Percentiles rank a stretch among this genome's conserved stretches.
Evolutionary conservation across 2,113 vertebrate genomes (phyloP).

Genomic region (Dicentrarchus labrax): DNA sequence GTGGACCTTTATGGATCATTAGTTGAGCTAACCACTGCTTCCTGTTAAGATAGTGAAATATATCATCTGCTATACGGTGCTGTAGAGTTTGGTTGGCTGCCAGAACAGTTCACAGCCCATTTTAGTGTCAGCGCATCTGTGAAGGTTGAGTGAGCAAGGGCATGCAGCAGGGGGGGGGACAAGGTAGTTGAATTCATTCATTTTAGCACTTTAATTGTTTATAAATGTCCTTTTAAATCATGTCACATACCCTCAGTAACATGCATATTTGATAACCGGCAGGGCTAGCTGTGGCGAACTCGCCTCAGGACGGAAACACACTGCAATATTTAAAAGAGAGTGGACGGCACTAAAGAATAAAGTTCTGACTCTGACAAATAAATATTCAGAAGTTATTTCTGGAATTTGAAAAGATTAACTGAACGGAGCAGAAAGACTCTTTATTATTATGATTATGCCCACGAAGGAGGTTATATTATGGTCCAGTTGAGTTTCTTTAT

Average conservation of each 20-base stretch:
- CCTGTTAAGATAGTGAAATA: slow-evolving; percentile 41
- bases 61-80: neutral
- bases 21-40: slow-evolving; percentile 29
- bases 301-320: slow-evolving; percentile 12
- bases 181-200: slow-evolving; percentile 28
- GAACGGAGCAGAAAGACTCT: neutral
- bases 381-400: neutral
- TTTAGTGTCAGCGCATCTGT: slow-evolving; percentile 48
- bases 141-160: slow-evolving; percentile 59
- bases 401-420: neutral
- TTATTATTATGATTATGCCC: neutral
- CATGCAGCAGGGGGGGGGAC: slow-evolving; percentile 15
- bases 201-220: slow-evolving; percentile 57
- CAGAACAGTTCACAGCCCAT: slow-evolving; percentile 46
- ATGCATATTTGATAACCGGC: slow-evolving; percentile 51
- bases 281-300: neutral
- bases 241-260: slow-evolving; percentile 33
- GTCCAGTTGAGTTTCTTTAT: neutral
- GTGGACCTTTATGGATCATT: slow-evolving; percentile 38
- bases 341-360: neutral
- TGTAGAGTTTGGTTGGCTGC: slow-evolving; percentile 28
- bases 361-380: slow-evolving; percentile 12
- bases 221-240: slow-evolving; percentile 60
- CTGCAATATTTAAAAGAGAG: slow-evolving; percentile 32
- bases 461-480: neutral